These are phyloP conservation scores for Scrobipalpa atriplicella DNA, from an alignment of 2,888 invertebrate species.

Conservation along the genomic window DNA sequence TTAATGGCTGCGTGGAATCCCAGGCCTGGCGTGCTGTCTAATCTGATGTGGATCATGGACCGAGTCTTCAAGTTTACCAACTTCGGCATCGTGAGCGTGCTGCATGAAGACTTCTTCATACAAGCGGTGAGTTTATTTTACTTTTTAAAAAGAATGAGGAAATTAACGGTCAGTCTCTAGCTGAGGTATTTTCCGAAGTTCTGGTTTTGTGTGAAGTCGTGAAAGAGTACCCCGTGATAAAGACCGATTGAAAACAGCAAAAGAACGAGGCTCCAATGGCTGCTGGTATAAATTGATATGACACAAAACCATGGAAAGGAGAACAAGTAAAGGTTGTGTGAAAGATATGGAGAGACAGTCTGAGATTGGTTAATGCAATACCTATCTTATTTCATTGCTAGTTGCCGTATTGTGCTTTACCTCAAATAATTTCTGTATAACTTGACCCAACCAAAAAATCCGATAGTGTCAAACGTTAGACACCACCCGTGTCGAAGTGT, in stretches of 20 bases:
- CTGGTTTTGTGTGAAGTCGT: no score
- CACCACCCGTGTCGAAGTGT: not conserved
- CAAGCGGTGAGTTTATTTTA: slow-evolving; percentile 89
- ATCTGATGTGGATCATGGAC: slow-evolving; percentile 99
- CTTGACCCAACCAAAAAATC: not conserved
- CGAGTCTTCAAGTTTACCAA: slow-evolving; percentile 96
- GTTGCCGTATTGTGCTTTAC: not conserved
- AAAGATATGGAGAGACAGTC: no score
- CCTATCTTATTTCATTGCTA: not conserved
- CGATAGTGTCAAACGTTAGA: not conserved
- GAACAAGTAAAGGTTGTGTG: no score
- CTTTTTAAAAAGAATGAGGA: not conserved
- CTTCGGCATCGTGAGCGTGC: slow-evolving; percentile 95
- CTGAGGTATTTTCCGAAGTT: no score
- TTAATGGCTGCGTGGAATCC: slow-evolving; percentile 95
- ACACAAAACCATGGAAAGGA: no score
- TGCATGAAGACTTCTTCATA: slow-evolving; percentile 98
- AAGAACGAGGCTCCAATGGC: no score
- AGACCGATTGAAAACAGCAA: no score
- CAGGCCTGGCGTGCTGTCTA: slow-evolving; percentile 88
- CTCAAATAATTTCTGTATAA: not conserved
- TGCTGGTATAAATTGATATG: no score
- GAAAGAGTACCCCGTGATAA: no score
- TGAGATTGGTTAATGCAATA: no score
- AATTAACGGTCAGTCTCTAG: no score